A percentile compares a stretch with the other conserved stretches of the same genome.
phyloP scores from a whole-genome alignment of 2,888 invertebrate species.

The Pyralis farinalis region DNA sequence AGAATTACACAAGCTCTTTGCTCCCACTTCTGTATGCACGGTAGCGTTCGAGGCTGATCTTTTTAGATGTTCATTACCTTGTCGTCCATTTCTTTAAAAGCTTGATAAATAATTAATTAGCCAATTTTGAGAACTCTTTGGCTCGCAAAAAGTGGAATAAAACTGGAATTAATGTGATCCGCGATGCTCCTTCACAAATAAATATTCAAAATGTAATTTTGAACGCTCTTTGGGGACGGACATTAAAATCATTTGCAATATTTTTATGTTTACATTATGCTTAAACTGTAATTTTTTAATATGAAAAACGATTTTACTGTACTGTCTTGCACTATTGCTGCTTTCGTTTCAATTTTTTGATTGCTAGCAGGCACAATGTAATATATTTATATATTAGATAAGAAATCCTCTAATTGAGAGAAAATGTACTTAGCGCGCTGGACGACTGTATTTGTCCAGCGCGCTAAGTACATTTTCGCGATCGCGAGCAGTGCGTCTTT shows the following conservation, averaged over 20 bases:
- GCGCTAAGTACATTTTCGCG: too few relatives aligned
- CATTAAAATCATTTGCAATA: conserved; percentile 2
- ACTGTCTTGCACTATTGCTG: too few relatives aligned
- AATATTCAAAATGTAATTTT: conserved; percentile 39
- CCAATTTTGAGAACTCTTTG: conserved; percentile 46
- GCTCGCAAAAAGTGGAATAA: conserved; percentile 27
- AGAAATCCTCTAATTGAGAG: too few relatives aligned
- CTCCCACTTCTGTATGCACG: conserved; percentile 36
- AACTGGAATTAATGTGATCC: conserved; percentile 40
- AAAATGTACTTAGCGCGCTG: too few relatives aligned
- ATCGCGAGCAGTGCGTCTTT: too few relatives aligned
- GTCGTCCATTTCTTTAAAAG: conserved; percentile 50
- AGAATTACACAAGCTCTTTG: conserved; percentile 50
- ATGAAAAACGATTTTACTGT: too few relatives aligned
- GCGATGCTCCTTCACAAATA: conserved; percentile 36
- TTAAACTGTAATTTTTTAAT: background rate
- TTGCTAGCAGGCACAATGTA: too few relatives aligned
- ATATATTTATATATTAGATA: too few relatives aligned
- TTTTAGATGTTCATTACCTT: conserved; percentile 47
- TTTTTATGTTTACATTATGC: conserved; percentile 1
- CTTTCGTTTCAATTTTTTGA: too few relatives aligned
- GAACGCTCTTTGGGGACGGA: conserved; percentile 16
- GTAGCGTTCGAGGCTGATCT: conserved; percentile 26
- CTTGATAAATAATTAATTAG: conserved; percentile 64
- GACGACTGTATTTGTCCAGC: too few relatives aligned